Conservation (phyloP, 2,888 invertebrate species). For the Synanthedon andrenaeformis region DNA sequence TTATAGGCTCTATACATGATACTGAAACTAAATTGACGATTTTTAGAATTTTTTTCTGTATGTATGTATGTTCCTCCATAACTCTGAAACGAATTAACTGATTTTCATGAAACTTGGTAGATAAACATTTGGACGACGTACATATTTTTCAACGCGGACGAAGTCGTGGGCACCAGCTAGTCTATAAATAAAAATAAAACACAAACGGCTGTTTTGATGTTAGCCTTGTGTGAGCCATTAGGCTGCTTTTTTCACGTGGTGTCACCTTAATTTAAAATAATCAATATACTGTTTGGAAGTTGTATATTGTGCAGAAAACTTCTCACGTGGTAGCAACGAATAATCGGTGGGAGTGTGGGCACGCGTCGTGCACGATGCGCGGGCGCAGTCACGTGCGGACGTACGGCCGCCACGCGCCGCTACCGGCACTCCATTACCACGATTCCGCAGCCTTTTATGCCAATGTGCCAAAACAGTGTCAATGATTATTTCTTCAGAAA, state of each 20-base stretch:
- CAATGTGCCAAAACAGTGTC: constrained; percentile 27
- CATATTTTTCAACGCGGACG: no score
- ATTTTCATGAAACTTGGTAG: no score
- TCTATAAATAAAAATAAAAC: no score
- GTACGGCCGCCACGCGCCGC: constrained; percentile 20
- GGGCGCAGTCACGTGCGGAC: constrained; percentile 20
- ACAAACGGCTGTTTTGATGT: no score
- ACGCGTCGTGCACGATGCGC: constrained; percentile 20
- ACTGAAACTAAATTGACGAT: no score
- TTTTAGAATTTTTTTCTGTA: no score
- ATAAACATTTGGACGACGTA: no score
- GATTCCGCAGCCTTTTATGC: constrained; percentile 28
- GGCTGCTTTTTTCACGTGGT: background rate
- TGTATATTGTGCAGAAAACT: constrained; percentile 12
- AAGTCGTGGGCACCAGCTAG: no score
- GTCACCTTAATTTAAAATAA: background rate
- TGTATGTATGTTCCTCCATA: no score
- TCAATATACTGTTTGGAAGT: background rate
- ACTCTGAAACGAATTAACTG: no score
- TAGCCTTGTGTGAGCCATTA: no score
- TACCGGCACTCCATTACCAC: constrained; percentile 57
- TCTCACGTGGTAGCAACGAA: constrained; percentile 39
- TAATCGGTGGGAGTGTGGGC: constrained; percentile 63
- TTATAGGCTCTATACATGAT: no score
- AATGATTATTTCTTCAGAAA: constrained; percentile 17